phyloP scores from a whole-genome alignment of 2,888 invertebrate species.

The Branchellion lobata region DNA sequence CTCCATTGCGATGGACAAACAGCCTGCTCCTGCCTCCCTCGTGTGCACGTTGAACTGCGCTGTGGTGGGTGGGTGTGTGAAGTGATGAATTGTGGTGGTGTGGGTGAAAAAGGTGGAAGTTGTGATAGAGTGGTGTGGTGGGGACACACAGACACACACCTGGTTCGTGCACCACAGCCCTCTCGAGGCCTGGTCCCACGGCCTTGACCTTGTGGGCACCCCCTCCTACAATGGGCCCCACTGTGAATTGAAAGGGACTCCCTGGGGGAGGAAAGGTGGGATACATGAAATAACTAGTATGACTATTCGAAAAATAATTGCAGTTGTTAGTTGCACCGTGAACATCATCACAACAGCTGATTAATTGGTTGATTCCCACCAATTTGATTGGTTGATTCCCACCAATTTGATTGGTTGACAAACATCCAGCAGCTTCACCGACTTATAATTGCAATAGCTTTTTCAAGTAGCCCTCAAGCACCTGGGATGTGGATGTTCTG shows the following conservation, averaged over 20 bases:
- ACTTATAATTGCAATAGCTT: too few relatives aligned
- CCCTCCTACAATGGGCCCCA: slow-evolving; percentile 86
- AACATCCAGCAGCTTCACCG: too few relatives aligned
- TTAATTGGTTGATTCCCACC: too few relatives aligned
- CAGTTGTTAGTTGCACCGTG: too few relatives aligned
- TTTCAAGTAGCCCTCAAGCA: too few relatives aligned
- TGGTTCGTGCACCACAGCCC: slow-evolving; percentile 81
- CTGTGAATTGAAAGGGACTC: slow-evolving; percentile 98
- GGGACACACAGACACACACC: slow-evolving; percentile 74
- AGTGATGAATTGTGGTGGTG: slow-evolving; percentile 1
- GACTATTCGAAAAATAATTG: too few relatives aligned
- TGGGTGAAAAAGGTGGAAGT: not conserved
- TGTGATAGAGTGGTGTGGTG: not conserved
- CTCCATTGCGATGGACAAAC: slow-evolving; percentile 88
- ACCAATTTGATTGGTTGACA: too few relatives aligned
- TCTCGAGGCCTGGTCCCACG: slow-evolving; percentile 87
- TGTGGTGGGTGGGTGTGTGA: slow-evolving; percentile 51
- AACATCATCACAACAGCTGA: too few relatives aligned
- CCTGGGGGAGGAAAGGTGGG: slow-evolving; percentile 65
- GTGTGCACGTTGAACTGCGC: slow-evolving; percentile 85
- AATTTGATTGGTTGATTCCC: too few relatives aligned
- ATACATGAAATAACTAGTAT: too few relatives aligned
- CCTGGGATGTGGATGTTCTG: slow-evolving; percentile 95
- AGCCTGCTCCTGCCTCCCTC: slow-evolving; percentile 92
- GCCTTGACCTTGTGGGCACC: slow-evolving; percentile 94